These are phyloP conservation scores for Bucorvus abyssinicus DNA, from an alignment of 2,797 vertebrate genomes.

Conservation along the genomic window DNA sequence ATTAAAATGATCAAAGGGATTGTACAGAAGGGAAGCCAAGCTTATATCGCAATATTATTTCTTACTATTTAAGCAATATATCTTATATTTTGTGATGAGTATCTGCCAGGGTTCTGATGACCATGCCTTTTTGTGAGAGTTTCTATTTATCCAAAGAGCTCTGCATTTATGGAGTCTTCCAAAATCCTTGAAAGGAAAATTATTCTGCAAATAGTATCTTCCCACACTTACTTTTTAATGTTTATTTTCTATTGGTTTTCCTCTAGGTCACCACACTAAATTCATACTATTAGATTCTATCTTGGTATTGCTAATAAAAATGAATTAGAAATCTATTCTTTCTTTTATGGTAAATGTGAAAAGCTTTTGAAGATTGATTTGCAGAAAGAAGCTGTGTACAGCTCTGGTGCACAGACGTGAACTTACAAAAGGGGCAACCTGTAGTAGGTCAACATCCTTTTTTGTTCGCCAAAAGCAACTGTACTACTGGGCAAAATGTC, in stretches of 20 bases:
- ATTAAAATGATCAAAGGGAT: not conserved
- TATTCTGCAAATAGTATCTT: not conserved
- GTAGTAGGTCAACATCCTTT: not conserved
- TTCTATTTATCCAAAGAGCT: not conserved
- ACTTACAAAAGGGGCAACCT: not conserved
- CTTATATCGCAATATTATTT: not conserved
- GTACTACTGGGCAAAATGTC: not conserved
- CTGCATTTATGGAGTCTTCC: not conserved
- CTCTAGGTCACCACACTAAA: not conserved
- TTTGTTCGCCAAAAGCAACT: not conserved
- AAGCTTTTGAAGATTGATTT: not conserved
- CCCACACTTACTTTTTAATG: not conserved
- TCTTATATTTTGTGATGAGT: not conserved
- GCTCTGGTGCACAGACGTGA: not conserved
- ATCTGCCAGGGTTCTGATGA: not conserved
- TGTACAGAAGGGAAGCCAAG: not conserved
- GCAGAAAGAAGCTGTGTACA: not conserved
- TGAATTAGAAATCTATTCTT: not conserved
- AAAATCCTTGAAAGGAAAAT: not conserved
- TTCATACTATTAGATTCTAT: not conserved
- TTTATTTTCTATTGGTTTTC: not conserved
- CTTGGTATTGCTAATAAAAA: not conserved
- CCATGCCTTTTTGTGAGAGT: not conserved
- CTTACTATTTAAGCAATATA: not conserved
- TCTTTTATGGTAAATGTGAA: not conserved